Conservation (phyloP, 2,888 invertebrate genomes). For the Parelbella ahira region DNA sequence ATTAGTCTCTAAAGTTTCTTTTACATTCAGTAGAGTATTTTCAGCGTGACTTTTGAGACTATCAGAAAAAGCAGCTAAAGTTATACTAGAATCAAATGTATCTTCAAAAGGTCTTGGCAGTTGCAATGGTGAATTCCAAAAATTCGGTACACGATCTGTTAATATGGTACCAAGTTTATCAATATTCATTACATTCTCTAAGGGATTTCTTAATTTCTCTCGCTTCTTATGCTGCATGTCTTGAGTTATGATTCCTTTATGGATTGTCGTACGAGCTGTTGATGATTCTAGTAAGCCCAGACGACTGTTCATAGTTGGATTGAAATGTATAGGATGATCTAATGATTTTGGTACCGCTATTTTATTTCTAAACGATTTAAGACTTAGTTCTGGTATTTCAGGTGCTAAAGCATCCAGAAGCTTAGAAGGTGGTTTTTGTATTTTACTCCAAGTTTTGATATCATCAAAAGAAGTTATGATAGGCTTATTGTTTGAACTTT, state of each 20-base stretch:
- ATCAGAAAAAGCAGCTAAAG: constrained; percentile 35
- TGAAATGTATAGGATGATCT: constrained; percentile 39
- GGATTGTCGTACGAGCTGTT: too few species aligned
- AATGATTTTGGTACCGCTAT: constrained; percentile 44
- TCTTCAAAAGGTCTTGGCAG: constrained; percentile 25
- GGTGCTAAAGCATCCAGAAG: constrained; percentile 34
- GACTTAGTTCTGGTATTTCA: constrained; percentile 37
- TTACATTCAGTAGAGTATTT: constrained; percentile 44
- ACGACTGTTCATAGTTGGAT: constrained; percentile 12
- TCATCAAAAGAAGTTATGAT: constrained; percentile 7
- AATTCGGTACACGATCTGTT: constrained; percentile 33
- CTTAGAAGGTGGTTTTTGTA: too few species aligned
- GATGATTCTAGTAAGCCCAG: too few species aligned
- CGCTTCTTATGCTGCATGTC: constrained; percentile 14
- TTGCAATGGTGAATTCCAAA: constrained; percentile 36
- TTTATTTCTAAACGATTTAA: constrained; percentile 47
- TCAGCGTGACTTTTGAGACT: constrained; percentile 43
- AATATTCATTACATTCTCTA: too few species aligned
- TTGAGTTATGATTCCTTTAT: too few species aligned
- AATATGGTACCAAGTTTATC: constrained; percentile 36
- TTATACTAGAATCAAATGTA: constrained; percentile 17
- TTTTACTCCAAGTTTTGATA: constrained; percentile 10
- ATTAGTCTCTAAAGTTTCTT: constrained; percentile 43
- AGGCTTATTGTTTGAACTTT: constrained; percentile 32
- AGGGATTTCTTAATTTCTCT: constrained; percentile 30